Conservation (phyloP, 2,113 vertebrate genomes). For the Theristicus caerulescens region DNA sequence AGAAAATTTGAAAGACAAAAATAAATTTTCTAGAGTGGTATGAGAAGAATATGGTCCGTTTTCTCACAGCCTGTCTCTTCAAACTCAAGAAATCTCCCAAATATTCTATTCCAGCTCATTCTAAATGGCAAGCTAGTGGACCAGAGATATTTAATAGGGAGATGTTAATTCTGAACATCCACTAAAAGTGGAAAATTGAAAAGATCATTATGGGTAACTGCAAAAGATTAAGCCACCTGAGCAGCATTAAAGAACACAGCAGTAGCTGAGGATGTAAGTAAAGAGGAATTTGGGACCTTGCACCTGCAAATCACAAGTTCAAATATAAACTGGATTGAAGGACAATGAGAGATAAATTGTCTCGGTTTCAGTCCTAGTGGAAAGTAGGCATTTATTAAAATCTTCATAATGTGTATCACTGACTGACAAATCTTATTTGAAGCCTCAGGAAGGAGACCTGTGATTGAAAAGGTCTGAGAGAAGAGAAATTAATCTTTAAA, state of each 20-base stretch:
- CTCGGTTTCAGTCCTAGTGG: not conserved
- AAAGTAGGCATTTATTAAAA: constrained; percentile 1
- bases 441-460: not conserved
- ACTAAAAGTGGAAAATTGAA: not conserved
- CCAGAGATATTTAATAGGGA: not conserved
- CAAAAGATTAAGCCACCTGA: not conserved
- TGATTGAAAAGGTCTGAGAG: not conserved
- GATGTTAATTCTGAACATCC: not conserved
- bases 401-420: not conserved
- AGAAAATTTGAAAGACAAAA: not conserved
- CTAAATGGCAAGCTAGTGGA: not conserved
- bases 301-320: not conserved
- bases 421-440: not conserved
- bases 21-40: not conserved
- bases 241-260: not conserved
- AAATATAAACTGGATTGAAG: not conserved
- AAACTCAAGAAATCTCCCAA: not conserved
- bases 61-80: not conserved
- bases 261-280: not conserved
- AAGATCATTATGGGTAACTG: not conserved
- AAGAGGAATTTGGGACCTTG: not conserved
- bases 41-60: not conserved
- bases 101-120: not conserved
- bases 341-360: not conserved
- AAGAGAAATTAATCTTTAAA: not conserved